These are phyloP conservation scores for Xylocopa sonorina DNA, from an alignment of 1,140 invertebrate genomes.

Conservation along the genomic window DNA sequence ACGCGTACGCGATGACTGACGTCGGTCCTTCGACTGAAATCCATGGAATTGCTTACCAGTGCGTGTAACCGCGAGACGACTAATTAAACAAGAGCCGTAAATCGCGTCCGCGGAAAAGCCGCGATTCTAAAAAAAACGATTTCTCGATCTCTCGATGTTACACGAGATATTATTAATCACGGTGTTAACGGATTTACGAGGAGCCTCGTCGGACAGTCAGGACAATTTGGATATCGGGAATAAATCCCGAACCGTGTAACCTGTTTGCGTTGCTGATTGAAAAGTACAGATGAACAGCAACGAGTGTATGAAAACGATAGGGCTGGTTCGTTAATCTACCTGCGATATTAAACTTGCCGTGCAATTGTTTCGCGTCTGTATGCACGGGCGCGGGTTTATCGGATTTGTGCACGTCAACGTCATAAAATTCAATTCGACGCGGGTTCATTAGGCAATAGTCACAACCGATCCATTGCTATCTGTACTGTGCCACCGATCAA, in stretches of 20 bases:
- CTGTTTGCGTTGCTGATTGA: background rate
- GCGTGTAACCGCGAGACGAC: no score
- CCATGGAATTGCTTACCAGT: no score
- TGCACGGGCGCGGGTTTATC: background rate
- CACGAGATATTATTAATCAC: background rate
- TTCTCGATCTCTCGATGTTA: background rate
- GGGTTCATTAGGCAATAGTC: no score
- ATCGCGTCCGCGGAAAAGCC: no score
- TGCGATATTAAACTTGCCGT: background rate
- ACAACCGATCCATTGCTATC: no score
- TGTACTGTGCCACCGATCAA: no score
- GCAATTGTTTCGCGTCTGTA: no score
- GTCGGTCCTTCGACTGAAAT: no score
- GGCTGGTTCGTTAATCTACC: background rate
- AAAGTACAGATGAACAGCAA: background rate
- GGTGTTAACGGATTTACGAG: background rate
- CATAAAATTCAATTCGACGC: background rate
- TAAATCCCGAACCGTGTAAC: background rate
- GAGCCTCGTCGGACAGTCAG: no score
- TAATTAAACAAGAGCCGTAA: no score
- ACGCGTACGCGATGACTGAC: no score
- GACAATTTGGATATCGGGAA: background rate
- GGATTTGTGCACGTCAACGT: background rate
- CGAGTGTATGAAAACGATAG: background rate
- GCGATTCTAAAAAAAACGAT: no score